Conservation (phyloP, 2,888 invertebrate genomes). For the Frankliniella fusca region DNA sequence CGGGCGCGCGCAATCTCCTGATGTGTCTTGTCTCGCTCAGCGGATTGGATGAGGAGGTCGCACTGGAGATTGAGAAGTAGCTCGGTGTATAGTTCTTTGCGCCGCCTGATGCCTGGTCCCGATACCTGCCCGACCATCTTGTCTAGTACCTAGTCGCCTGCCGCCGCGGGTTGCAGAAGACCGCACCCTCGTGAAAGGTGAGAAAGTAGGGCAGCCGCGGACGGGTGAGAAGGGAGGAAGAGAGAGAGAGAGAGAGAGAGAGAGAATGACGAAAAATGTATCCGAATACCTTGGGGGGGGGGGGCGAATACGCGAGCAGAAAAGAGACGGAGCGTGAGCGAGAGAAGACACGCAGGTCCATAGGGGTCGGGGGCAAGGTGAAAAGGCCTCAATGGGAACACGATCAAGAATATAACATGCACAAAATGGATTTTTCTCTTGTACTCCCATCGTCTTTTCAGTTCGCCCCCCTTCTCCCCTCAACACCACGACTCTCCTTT, state of each 20-base stretch:
- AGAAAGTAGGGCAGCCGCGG: not conserved
- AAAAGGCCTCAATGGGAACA: not conserved
- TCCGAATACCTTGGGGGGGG: not conserved
- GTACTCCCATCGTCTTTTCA: not conserved
- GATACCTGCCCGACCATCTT: no score
- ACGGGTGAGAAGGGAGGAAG: not conserved
- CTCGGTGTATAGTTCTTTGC: no score
- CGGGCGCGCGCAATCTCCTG: no score
- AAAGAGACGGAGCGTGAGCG: not conserved
- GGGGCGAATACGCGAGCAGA: not conserved
- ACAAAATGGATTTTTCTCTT: not conserved
- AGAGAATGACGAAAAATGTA: not conserved
- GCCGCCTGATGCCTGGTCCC: no score
- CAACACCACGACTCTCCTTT: no score
- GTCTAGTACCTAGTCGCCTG: no score
- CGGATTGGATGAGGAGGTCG: no score
- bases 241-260: not conserved
- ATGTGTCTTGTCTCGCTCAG: no score
- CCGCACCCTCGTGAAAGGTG: not conserved
- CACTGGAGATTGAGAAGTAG: no score
- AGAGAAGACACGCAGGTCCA: not conserved
- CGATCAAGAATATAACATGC: constrained; percentile 9
- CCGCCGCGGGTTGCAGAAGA: no score
- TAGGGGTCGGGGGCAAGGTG: not conserved
- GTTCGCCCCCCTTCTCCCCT: not conserved